These are phyloP conservation scores for Chrysotoxum bicinctum DNA, from an alignment of 2,888 invertebrate genomes.

Conservation along the genomic window DNA sequence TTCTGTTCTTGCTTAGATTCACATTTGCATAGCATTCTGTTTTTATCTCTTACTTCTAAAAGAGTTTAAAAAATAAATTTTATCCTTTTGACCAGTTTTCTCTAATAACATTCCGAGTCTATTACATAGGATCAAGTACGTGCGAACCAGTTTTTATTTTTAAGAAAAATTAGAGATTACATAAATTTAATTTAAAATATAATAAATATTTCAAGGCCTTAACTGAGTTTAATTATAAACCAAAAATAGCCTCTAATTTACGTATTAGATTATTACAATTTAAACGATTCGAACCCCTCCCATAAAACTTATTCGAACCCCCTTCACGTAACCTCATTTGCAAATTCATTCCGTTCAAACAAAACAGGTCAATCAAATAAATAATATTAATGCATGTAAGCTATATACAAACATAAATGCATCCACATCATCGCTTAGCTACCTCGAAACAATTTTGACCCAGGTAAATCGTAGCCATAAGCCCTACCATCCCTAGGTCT, in stretches of 20 bases:
- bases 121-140: too few species aligned
- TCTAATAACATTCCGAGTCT: too few species aligned
- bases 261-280: background rate
- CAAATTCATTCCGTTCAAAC: conserved; percentile 8
- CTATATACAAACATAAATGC: background rate
- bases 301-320: background rate
- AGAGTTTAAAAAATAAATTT: too few species aligned
- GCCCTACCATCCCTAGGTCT: background rate
- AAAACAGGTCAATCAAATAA: conserved; percentile 35
- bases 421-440: background rate
- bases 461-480: background rate
- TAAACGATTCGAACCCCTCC: background rate
- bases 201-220: too few species aligned
- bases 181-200: too few species aligned
- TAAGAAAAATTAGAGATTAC: too few species aligned
- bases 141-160: too few species aligned
- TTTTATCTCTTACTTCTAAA: too few species aligned
- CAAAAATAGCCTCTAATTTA: background rate
- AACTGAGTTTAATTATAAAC: background rate
- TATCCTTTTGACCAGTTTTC: too few species aligned
- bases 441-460: conserved; percentile 9
- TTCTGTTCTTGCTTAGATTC: too few species aligned
- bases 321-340: background rate
- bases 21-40: too few species aligned
- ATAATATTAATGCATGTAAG: background rate